Percentiles rank a stretch among this genome's conserved stretches.
These are phyloP conservation scores for Poicephalus gulielmi DNA, from an alignment of 2,113 vertebrate species.

Conservation along the genomic window DNA sequence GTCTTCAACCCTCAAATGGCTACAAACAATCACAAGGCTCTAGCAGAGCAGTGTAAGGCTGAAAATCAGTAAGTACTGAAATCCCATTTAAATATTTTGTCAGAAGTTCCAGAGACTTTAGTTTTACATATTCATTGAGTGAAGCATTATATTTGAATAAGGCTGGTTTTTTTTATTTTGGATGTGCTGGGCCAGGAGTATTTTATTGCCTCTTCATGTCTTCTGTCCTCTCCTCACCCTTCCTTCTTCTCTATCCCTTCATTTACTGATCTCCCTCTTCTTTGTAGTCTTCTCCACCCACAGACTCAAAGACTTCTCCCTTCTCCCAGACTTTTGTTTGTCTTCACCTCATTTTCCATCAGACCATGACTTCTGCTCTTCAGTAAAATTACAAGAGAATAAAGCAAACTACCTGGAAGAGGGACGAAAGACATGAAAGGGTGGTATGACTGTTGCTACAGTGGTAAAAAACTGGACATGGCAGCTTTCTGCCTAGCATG, in stretches of 20 bases:
- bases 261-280: neutral
- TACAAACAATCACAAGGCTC: neutral
- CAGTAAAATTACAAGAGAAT: neutral
- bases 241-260: neutral
- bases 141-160: neutral
- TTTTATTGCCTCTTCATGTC: neutral
- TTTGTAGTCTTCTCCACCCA: neutral
- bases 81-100: neutral
- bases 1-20: neutral
- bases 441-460: neutral
- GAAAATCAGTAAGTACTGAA: neutral
- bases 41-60: neutral
- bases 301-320: neutral
- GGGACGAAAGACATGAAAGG: neutral
- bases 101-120: neutral
- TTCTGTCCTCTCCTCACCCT: neutral
- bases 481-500: neutral
- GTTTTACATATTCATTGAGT: neutral
- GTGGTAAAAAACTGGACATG: accelerated
- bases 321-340: neutral
- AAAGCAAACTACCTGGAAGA: neutral
- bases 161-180: neutral
- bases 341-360: neutral
- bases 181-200: neutral
- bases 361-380: neutral